Conservation (phyloP, 2,113 vertebrate species). For the Leiothrix lutea region DNA sequence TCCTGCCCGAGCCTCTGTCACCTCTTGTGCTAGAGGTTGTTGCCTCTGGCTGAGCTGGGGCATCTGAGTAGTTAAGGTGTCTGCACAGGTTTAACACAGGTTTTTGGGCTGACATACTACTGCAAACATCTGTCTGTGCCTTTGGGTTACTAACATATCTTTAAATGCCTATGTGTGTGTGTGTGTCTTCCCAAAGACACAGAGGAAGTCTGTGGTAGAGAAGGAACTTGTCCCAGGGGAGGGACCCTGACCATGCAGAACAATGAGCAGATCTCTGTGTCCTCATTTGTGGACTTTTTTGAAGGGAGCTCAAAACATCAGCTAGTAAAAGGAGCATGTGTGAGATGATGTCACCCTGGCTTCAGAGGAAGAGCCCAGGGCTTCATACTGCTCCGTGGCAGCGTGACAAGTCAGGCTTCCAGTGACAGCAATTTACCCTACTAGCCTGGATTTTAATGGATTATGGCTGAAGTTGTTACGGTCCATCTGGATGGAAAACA, state of each 20-base stretch:
- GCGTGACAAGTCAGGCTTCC: not conserved
- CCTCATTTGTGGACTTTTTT: not conserved
- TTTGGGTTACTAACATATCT: slow-evolving; percentile 4
- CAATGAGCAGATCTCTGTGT: not conserved
- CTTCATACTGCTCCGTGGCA: not conserved
- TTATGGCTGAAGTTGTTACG: not conserved
- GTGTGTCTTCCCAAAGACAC: not conserved
- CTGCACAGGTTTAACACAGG: not conserved
- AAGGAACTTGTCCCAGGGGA: not conserved
- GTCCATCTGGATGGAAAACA: not conserved
- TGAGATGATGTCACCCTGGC: slow-evolving; percentile 15
- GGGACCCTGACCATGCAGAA: not conserved
- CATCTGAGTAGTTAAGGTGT: not conserved
- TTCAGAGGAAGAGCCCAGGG: not conserved
- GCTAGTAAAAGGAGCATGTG: slow-evolving; percentile 11
- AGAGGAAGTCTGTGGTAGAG: slow-evolving; percentile 11
- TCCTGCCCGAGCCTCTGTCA: not conserved
- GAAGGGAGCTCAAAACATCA: not conserved
- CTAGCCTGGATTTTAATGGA: not conserved
- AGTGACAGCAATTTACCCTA: not conserved
- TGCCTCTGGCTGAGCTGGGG: not conserved
- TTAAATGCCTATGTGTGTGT: not conserved
- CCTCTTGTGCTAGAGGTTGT: not conserved
- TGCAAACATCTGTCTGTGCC: not conserved
- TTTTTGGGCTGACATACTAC: not conserved